phyloP scores from a whole-genome alignment of 2,888 invertebrate genomes.

The Andrena chrysosceles region DNA sequence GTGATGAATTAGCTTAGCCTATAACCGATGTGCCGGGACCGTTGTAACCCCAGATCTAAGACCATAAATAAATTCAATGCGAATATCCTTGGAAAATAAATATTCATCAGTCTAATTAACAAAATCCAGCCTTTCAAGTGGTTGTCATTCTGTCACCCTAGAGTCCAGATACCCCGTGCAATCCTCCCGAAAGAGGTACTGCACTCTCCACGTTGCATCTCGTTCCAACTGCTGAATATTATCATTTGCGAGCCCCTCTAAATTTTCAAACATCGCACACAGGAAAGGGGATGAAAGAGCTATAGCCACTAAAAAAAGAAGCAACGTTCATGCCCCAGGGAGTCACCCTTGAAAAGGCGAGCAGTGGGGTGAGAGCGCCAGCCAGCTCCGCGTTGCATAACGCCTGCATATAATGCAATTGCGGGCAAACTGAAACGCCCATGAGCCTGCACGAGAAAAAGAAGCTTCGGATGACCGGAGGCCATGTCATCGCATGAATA shows the following conservation, averaged over 20 bases:
- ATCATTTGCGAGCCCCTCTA: background rate
- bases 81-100: too few relatives aligned
- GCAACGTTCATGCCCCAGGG: constrained; percentile 17
- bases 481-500: constrained; percentile 37
- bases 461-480: constrained; percentile 26
- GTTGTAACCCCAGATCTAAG: too few relatives aligned
- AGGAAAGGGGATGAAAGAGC: background rate
- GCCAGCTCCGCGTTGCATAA: constrained; percentile 31
- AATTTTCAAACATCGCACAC: background rate
- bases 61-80: too few relatives aligned
- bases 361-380: constrained; percentile 7
- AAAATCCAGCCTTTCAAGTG: too few relatives aligned
- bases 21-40: too few relatives aligned
- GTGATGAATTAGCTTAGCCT: too few relatives aligned
- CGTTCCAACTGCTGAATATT: background rate
- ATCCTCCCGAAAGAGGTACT: too few relatives aligned
- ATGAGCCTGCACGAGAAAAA: constrained; percentile 50
- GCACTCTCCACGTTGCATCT: too few relatives aligned
- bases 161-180: too few relatives aligned
- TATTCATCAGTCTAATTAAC: too few relatives aligned
- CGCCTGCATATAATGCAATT: constrained; percentile 58
- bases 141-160: too few relatives aligned
- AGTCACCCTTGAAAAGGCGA: constrained; percentile 45
- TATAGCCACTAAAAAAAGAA: background rate
- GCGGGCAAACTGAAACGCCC: constrained; percentile 54